These are phyloP conservation scores for Myiozetetes cayanensis DNA, from an alignment of 2,113 vertebrate genomes.

Conservation along the genomic window DNA sequence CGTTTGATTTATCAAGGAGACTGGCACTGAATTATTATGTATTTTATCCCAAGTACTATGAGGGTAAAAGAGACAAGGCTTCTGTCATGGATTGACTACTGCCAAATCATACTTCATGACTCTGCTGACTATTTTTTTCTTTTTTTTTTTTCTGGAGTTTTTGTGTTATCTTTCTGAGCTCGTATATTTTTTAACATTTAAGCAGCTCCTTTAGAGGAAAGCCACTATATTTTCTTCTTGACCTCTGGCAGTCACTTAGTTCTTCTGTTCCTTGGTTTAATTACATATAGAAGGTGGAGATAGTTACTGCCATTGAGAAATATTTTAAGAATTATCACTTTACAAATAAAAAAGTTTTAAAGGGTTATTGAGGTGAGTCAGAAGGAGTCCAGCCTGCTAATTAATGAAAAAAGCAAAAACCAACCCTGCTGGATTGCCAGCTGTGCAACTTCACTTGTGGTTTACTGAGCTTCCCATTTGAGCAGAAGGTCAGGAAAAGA, in stretches of 20 bases:
- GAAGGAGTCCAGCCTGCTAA: not conserved
- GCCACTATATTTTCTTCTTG: not conserved
- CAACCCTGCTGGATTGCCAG: not conserved
- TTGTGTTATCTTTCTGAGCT: not conserved
- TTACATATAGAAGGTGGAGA: not conserved
- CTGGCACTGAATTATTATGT: conserved; percentile 23
- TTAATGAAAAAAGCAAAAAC: not conserved
- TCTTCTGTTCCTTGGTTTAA: not conserved
- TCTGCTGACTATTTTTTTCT: not conserved
- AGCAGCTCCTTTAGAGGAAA: not conserved
- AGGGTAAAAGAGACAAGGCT: conserved; percentile 49
- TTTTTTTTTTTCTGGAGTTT: not conserved
- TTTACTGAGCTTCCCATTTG: not conserved
- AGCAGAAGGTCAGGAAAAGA: not conserved
- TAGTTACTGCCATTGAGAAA: not conserved
- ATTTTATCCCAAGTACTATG: conserved; percentile 58
- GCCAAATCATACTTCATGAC: conserved; percentile 65
- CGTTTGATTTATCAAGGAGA: conserved; percentile 63
- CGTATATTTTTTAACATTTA: not conserved
- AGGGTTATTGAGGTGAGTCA: not conserved
- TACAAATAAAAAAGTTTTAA: not conserved
- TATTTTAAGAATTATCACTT: not conserved
- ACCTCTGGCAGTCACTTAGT: not conserved
- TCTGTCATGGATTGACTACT: conserved; percentile 33
- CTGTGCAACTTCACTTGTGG: not conserved